Percentiles rank a stretch among this genome's conserved stretches.
Conservation (phyloP, 2,797 vertebrate genomes). For the Carduelis carduelis region DNA sequence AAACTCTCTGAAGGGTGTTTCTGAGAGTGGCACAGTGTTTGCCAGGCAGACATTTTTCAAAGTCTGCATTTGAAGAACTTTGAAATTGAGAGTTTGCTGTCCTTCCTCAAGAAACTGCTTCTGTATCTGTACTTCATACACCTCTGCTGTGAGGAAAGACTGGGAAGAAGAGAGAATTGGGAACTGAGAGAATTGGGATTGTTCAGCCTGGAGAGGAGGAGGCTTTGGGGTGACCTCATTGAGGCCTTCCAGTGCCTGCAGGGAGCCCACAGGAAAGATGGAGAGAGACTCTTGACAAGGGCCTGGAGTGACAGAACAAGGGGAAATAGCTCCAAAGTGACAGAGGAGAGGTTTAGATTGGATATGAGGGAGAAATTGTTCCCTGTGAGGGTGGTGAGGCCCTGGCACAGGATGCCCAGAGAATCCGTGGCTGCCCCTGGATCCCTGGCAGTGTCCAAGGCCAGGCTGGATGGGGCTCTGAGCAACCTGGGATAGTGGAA, state of each 20-base stretch:
- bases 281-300: background rate
- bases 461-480: background rate
- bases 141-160: background rate
- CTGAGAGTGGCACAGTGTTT: background rate
- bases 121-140: background rate
- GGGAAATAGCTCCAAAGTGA: accelerated
- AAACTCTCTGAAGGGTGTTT: background rate
- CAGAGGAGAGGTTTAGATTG: accelerated
- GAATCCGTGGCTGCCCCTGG: background rate
- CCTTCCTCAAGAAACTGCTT: background rate
- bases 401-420: background rate
- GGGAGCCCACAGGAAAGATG: background rate
- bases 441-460: background rate
- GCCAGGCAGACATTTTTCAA: background rate
- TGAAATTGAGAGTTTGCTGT: background rate
- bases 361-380: accelerated
- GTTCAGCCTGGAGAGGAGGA: background rate
- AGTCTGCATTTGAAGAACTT: background rate
- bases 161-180: background rate
- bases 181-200: background rate
- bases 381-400: accelerated
- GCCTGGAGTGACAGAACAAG: background rate
- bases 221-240: background rate
- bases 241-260: background rate
- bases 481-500: accelerated